Base-by-base conservation (phyloP, 2,888 invertebrate species). In the Drosophila silvestris region DNA sequence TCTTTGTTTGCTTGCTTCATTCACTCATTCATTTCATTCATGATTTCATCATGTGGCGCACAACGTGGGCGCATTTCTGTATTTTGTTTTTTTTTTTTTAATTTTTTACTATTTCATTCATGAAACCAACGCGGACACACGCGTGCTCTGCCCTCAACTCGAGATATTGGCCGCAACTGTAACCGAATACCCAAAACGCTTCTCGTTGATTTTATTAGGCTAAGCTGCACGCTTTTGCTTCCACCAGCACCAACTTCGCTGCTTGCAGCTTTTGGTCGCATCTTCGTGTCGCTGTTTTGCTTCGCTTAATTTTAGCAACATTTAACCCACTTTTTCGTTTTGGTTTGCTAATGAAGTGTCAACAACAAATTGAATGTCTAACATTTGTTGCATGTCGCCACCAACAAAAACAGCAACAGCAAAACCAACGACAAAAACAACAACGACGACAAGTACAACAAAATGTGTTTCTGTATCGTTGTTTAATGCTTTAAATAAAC, bases 311-410 rank as follows among this genome's bases (percentile, higher is more conserved):
- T 86, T 91, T 87, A 87, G 87, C 90, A 87, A 88, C 87, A 87
- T 92, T 92, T 91, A 92, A 91, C 91, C 91, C 81, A 91, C 85
- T 83, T 92, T 85, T 78, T 74, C 74, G 77, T 85, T 44, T 58
- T 16, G 58, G 22, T 58, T 84, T 90, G 82, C 92, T 92, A 91
- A 91, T 91, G 91, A 91, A 91, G 91, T 91, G 91, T 92, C 91
- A 92, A 88, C 92, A 88, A 91, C 90, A 91, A 91, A 91, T 90
- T 84, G 91, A 92, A 91, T 92, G 91, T 89, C 84, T 91, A 91
- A 83, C 92, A 92, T 91, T 89, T 91, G 91, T 86, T 88, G 90
- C 89, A 88, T 88, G 91, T 90, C 91, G 89, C 86, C 91, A 79
- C 64, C 71, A 67, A 44, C 56, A 74, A 30, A 57, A 66, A 28